Evolutionary conservation across 1,140 invertebrate species (phyloP), one percentile per base, ranked within the genome.

Genomic region (Aphidius ervi): DNA sequence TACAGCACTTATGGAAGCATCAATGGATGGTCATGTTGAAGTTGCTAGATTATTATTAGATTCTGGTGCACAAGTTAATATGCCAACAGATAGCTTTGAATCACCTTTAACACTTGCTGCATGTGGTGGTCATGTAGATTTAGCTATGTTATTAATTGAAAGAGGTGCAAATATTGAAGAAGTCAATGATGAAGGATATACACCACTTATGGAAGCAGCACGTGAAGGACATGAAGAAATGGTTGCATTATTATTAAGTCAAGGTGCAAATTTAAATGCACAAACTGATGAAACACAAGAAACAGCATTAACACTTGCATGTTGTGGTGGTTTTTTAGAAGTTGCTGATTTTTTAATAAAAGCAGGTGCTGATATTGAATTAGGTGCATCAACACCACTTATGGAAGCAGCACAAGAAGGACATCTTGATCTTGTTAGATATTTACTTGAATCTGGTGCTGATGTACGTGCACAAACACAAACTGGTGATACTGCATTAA

Each of bases 121-220:
- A 9, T 99, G 97, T 81, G 97, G 97, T 61, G 97, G 97, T 37
- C 97, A 99, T 78, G 94, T 97, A 41, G 96, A 99, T 75, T 80
- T 99, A 62, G 97, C 97, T 1, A 90, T 93, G 82, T 81, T 99
- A 57, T 80, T 99, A 42, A 90, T 99, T 61, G 96, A 99, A 74
- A 84, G 95, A 59, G 97, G 96, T 62, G 97, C 97, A 20, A 98
- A 99, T 76, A 95, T 99, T 66, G 97, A 99, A 80, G 97, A 99
- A 82, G 96, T 93, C 39, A 99, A 99, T 80, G 97, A 99, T 77
- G 97, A 99, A 82, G 96, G 97, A n/a, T 99, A 99, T 78, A 99
- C 97, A 6, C 96, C 97, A n/a, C 81, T 99, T 46, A 97, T 97
- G 94, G 97, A 99, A 83, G 97, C 96, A 58, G 94, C 95, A 0